Conservation (phyloP, 2,113 vertebrate genomes). For the Bagarius yarrelli region DNA sequence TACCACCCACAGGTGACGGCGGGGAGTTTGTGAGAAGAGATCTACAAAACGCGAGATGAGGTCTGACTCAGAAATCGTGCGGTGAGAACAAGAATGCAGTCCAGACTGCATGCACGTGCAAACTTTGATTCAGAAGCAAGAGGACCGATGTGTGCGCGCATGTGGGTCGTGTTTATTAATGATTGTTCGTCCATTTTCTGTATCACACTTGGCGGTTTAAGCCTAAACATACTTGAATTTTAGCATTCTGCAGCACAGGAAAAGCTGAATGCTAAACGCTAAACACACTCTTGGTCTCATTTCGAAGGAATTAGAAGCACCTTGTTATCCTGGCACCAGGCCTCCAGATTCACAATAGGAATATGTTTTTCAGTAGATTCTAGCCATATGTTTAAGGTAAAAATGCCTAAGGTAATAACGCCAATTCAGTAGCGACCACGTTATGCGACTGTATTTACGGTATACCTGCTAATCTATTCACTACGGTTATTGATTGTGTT, state of each 20-base stretch:
- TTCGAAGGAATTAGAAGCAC: neutral
- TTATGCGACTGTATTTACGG: too few species aligned
- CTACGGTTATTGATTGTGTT: too few species aligned
- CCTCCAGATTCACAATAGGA: neutral
- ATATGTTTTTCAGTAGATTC: too few species aligned
- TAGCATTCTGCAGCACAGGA: neutral
- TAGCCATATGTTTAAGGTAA: too few species aligned
- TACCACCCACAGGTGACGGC: conserved; percentile 4
- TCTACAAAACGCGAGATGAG: neutral
- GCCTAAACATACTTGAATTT: neutral
- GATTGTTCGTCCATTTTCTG: conserved; percentile 1
- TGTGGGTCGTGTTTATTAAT: neutral
- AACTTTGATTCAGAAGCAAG: neutral
- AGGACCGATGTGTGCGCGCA: neutral
- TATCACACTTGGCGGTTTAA: neutral
- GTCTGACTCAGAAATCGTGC: conserved; percentile 10
- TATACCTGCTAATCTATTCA: neutral
- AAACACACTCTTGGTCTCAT: neutral
- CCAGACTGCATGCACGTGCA: neutral
- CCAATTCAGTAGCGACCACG: too few species aligned
- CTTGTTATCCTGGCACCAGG: neutral
- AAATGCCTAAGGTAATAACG: too few species aligned
- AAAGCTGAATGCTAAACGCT: neutral
- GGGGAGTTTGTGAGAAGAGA: neutral
- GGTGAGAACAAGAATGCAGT: neutral